Conservation (phyloP, 2,888 invertebrate genomes). For the Lycia hirtaria region DNA sequence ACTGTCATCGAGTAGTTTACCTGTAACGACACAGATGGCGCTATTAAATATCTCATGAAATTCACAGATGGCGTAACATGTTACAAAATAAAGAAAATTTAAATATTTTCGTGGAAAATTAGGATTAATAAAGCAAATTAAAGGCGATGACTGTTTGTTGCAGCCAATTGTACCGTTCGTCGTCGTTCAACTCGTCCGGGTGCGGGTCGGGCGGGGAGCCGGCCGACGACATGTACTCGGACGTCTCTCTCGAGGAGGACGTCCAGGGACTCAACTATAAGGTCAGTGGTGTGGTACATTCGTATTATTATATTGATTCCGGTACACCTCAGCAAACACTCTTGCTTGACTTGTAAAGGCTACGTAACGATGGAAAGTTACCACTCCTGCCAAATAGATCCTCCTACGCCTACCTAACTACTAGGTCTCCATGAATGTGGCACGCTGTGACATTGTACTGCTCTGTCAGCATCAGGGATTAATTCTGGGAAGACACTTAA, state of each 20-base stretch:
- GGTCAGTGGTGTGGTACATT: no score
- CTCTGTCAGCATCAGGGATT: no score
- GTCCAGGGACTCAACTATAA: conserved; percentile 97
- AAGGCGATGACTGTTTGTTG: conserved; percentile 60
- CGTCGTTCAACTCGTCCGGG: conserved; percentile 96
- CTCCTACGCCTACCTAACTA: no score
- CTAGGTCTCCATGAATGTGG: no score
- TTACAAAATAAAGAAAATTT: conserved; percentile 8
- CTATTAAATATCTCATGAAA: conserved; percentile 15
- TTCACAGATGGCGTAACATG: conserved; percentile 51
- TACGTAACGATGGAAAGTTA: no score
- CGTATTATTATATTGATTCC: no score
- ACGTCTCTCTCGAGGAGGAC: conserved; percentile 96
- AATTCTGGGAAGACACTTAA: no score
- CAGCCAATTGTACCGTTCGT: conserved; percentile 96
- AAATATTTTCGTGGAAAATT: conserved; percentile 32
- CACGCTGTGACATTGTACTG: no score
- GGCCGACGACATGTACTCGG: conserved; percentile 97
- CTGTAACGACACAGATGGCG: conserved; percentile 54
- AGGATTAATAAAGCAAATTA: conserved; percentile 39
- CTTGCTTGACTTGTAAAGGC: no score
- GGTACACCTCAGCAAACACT: no score
- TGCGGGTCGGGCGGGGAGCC: conserved; percentile 96
- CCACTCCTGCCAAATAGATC: no score
- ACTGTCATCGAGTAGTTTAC: not conserved